Conservation (phyloP, 2,888 invertebrate genomes). For the Microctonus aethiopoides region DNA sequence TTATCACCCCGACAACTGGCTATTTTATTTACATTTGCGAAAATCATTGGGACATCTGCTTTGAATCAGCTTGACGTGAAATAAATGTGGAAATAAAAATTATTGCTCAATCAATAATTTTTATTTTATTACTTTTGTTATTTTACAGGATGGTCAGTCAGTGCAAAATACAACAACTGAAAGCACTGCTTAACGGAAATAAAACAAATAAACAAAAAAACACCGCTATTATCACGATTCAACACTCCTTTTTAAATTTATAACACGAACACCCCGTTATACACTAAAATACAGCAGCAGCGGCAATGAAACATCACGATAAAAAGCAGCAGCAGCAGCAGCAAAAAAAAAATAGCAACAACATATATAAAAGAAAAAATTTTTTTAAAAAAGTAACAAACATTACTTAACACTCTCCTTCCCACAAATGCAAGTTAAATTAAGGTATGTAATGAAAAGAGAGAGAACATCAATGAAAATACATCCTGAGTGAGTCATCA, state of each 20-base stretch:
- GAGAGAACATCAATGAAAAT: conserved; percentile 35
- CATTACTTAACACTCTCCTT: conserved; percentile 61
- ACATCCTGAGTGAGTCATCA: neutral
- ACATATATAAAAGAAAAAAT: conserved; percentile 48
- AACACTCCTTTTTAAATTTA: conserved; percentile 41
- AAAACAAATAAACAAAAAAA: conserved; percentile 26
- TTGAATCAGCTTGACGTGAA: neutral
- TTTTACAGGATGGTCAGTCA: conserved; percentile 69
- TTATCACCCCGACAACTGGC: neutral
- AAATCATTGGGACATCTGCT: neutral
- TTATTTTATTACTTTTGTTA: conserved; percentile 3
- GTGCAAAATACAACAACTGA: conserved; percentile 73
- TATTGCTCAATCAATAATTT: neutral
- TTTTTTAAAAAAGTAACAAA: conserved; percentile 50
- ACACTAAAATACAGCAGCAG: conserved; percentile 49
- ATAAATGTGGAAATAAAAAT: neutral
- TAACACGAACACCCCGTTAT: conserved; percentile 57
- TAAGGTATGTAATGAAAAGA: conserved; percentile 45
- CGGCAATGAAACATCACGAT: conserved; percentile 44
- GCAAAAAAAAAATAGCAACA: conserved; percentile 49
- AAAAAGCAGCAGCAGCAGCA: conserved; percentile 47
- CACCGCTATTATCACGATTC: conserved; percentile 38
- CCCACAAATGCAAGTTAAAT: conserved; percentile 50
- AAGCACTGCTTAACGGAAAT: conserved; percentile 70
- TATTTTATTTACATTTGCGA: neutral